Evolutionary conservation across 2,113 vertebrate genomes (phyloP), one percentile per base, ranked within the genome.

Genomic region (Taxidea taxus): DNA sequence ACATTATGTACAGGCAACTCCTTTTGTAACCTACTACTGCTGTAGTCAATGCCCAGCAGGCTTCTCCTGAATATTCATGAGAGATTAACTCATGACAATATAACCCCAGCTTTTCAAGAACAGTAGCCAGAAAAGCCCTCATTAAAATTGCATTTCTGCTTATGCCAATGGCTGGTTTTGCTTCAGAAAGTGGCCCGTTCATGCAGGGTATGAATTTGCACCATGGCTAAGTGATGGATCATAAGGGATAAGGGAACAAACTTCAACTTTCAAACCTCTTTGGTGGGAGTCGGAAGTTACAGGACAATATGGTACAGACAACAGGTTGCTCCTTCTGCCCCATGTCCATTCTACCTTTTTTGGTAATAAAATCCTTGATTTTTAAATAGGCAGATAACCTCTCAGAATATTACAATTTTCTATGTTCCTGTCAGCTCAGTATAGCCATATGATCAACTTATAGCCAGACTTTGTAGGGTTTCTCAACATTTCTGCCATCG

Each of bases 21-120:
- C 86, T 74, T 88, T 93, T 87, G n/a, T 88, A 84, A 74, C 20
- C 60, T 58, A 78, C 47, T 27, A n/a, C 34, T 34, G 21, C 78
- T 20, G 8, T 4, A 86, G 70, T 56, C 84, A 96, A 31, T 86
- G 20, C 31, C 86, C 54, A 94, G 34, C 42, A 86, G 81, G 56
- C 21, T 72, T 12, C 87, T 95, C 51, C 27, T 86, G 85, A 96
- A 91, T 92, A 86, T 95, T 88, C 86, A 92, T 91, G 72, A 93
- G n/a, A 78, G 44, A 89, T 85, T 78, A 92, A 92, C 39, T 96
- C 15, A 27, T 91, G 95, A 96, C 68, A 95, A 82, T 86, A 70
- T 39, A 97, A 94, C 54, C 37, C 39, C 75, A 85, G 31, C 39
- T 82, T 87, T 49, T 58, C 51, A 86, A 89, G 34, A 95, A 94